Percentiles rank a stretch among this genome's conserved stretches.
These are phyloP conservation scores for Habropoda laboriosa DNA, from an alignment of 1,140 invertebrate species.

Conservation along the genomic window DNA sequence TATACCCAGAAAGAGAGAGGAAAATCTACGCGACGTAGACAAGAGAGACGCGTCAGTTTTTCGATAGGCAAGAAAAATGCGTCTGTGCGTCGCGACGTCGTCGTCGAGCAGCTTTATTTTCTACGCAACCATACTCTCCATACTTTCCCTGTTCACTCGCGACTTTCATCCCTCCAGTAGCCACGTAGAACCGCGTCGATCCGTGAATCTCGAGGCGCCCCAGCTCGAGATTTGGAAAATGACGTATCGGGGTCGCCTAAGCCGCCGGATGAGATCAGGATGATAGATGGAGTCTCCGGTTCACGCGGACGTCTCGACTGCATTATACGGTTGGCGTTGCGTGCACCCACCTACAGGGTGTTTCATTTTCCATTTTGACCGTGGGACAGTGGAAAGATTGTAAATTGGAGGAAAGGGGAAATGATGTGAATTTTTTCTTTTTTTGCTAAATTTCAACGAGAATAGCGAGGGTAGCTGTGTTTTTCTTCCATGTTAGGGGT, in stretches of 20 bases:
- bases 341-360: background rate
- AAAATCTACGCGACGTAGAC: constrained; percentile 33
- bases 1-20: background rate
- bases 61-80: constrained; percentile 18
- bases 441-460: background rate
- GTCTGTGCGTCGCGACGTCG: constrained; percentile 37
- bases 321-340: constrained; percentile 53
- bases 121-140: background rate
- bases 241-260: constrained; percentile 66
- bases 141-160: background rate
- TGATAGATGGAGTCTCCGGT: constrained; percentile 68
- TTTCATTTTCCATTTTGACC: background rate
- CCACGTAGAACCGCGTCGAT: constrained; percentile 44
- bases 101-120: constrained; percentile 18
- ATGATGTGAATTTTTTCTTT: background rate
- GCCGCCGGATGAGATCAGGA: constrained; percentile 63
- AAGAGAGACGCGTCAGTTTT: constrained; percentile 9
- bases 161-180: background rate
- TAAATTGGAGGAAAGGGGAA: background rate
- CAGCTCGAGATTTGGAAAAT: constrained; percentile 64
- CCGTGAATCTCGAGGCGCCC: constrained; percentile 53
- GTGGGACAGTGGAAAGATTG: background rate
- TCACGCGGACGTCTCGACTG: constrained; percentile 52
- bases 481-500: background rate
- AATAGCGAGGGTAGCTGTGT: too few relatives aligned